Evolutionary conservation across 2,888 invertebrate species (phyloP).

Genomic region (Patella ulyssiponensis): DNA sequence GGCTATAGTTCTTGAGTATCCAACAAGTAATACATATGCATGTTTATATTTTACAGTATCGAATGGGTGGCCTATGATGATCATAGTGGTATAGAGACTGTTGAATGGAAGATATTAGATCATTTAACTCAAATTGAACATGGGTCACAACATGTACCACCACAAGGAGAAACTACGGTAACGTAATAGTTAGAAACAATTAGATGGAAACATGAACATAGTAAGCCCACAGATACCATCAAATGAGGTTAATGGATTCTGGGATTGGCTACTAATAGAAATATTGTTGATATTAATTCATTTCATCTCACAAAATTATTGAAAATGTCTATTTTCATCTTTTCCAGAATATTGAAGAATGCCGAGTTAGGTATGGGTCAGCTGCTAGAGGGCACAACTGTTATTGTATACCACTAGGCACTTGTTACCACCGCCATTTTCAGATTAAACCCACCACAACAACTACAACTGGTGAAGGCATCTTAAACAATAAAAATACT

Average conservation of each 20-base stretch:
- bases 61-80: slow-evolving; percentile 48
- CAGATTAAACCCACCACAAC: slow-evolving; percentile 37
- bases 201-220: no score
- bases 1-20: no score
- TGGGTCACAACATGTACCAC: slow-evolving; percentile 33
- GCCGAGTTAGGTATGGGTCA: slow-evolving; percentile 32
- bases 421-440: slow-evolving; percentile 49
- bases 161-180: slow-evolving; percentile 30
- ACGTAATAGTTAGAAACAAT: slow-evolving; percentile 22
- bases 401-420: slow-evolving; percentile 49
- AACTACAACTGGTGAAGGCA: slow-evolving; percentile 22
- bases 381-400: slow-evolving; percentile 44
- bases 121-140: slow-evolving; percentile 45
- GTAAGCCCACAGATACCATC: no score
- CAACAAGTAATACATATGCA: no score
- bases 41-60: slow-evolving; percentile 35
- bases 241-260: no score
- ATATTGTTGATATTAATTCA: no score
- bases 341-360: slow-evolving; percentile 35
- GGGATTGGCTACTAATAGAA: no score
- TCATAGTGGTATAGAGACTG: slow-evolving; percentile 46
- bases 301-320: no score
- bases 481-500: slow-evolving; percentile 31
- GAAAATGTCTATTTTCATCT: background rate
- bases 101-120: slow-evolving; percentile 48